A percentile compares a stretch with the other conserved stretches of the same genome.
phyloP scores from a whole-genome alignment of 2,113 vertebrate species.

The Anser cygnoides region DNA sequence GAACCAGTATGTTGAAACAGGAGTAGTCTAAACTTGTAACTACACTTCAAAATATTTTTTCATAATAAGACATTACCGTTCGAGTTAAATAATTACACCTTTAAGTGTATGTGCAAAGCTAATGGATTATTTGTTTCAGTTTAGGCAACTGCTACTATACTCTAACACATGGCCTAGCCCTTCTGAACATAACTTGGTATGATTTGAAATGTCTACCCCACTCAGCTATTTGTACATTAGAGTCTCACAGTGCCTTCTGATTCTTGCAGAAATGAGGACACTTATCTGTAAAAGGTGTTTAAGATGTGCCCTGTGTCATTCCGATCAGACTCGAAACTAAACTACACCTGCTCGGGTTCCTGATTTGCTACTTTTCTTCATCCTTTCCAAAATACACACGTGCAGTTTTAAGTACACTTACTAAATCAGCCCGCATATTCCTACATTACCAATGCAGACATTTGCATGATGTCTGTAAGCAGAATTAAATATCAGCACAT shows the following conservation, averaged over 20 bases:
- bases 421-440: background rate
- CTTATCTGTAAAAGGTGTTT: background rate
- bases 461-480: background rate
- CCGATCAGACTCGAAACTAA: background rate
- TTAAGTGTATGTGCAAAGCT: background rate
- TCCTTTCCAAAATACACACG: background rate
- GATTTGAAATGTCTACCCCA: background rate
- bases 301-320: background rate
- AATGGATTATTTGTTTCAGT: background rate
- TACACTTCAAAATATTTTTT: background rate
- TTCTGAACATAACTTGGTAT: background rate
- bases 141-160: background rate
- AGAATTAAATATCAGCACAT: background rate
- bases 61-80: background rate
- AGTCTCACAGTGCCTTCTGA: background rate
- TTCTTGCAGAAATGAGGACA: background rate
- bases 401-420: background rate
- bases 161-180: background rate
- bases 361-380: background rate
- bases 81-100: background rate
- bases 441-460: background rate
- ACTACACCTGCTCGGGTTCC: background rate
- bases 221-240: background rate
- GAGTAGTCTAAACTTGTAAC: background rate
- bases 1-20: background rate